A percentile compares a stretch with the other conserved stretches of the same genome.
Evolutionary conservation across 1,140 invertebrate genomes (phyloP).

Genomic region (Colletes latitarsis): DNA sequence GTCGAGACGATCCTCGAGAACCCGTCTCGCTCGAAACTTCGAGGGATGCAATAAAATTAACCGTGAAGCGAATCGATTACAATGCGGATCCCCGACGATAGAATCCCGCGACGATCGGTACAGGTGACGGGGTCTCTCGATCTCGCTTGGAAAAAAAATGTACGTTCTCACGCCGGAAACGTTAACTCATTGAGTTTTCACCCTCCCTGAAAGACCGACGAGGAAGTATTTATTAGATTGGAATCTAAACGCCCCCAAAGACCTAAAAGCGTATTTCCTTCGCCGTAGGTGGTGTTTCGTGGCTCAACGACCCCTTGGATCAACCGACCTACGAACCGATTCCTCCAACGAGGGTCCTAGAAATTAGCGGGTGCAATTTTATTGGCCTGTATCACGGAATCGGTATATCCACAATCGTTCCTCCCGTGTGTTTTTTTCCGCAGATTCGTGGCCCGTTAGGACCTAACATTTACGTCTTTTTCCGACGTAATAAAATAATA

Average conservation of each 20-base stretch:
- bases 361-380: slow-evolving; percentile 74
- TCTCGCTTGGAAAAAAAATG: background rate
- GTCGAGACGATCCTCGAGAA: slow-evolving; percentile 1
- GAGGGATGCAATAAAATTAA: slow-evolving; percentile 9
- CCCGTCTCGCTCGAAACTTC: background rate
- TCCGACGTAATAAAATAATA: slow-evolving; percentile 58
- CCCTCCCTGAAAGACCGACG: slow-evolving; percentile 34
- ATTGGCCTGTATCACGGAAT: slow-evolving; percentile 71
- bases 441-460: slow-evolving; percentile 27
- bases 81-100: background rate
- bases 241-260: slow-evolving; percentile 71
- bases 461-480: slow-evolving; percentile 22
- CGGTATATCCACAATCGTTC: background rate
- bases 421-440: background rate
- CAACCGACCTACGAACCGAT: background rate
- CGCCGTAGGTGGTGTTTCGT: slow-evolving; percentile 72
- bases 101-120: background rate
- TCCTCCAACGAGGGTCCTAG: slow-evolving; percentile 57
- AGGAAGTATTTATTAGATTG: slow-evolving; percentile 76
- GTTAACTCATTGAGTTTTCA: slow-evolving; percentile 68
- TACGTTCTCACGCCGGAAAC: slow-evolving; percentile 59
- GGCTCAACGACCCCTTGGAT: slow-evolving; percentile 51
- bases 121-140: slow-evolving; percentile 2
- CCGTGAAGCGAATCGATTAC: slow-evolving; percentile 20
- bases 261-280: slow-evolving; percentile 74